A percentile compares a stretch with the other conserved stretches of the same genome.
Evolutionary conservation across 1,140 invertebrate genomes (phyloP).

Genomic region (Papilio xuthus): DNA sequence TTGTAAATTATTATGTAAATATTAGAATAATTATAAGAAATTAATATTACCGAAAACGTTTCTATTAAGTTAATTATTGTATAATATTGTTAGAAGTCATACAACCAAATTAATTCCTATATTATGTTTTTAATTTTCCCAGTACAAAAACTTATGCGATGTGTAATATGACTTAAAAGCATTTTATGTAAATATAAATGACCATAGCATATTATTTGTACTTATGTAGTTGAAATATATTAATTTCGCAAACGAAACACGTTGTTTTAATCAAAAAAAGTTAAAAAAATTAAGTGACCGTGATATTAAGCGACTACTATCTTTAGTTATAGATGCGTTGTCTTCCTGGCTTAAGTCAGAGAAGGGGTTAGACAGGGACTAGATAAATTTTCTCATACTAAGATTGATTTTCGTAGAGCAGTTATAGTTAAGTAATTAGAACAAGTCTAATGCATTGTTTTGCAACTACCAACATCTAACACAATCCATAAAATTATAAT

Average conservation of each 20-base stretch:
- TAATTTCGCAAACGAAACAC: conserved; percentile 48
- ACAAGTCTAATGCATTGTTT: too few relatives aligned
- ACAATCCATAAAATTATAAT: too few relatives aligned
- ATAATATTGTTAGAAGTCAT: conserved; percentile 18
- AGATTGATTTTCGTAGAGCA: too few relatives aligned
- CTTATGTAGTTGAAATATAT: conserved; percentile 64
- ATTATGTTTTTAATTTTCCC: conserved; percentile 16
- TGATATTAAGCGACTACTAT: too few relatives aligned
- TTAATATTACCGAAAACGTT: conserved; percentile 41
- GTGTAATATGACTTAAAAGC: conserved; percentile 56
- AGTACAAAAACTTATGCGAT: conserved; percentile 20
- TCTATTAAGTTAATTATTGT: conserved; percentile 36
- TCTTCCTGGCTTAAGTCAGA: too few relatives aligned
- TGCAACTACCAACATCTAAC: too few relatives aligned
- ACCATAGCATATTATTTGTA: conserved; percentile 59
- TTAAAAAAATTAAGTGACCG: neutral
- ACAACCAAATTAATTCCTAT: conserved; percentile 22
- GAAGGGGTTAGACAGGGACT: too few relatives aligned
- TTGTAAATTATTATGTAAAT: conserved; percentile 58
- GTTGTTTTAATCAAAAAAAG: conserved; percentile 44
- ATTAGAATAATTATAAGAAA: conserved; percentile 44
- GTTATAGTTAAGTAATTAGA: too few relatives aligned
- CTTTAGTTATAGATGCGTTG: too few relatives aligned
- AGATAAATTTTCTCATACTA: too few relatives aligned
- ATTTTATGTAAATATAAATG: conserved; percentile 55